phyloP scores from a whole-genome alignment of 1,140 invertebrate species.

The Melitaea cinxia region DNA sequence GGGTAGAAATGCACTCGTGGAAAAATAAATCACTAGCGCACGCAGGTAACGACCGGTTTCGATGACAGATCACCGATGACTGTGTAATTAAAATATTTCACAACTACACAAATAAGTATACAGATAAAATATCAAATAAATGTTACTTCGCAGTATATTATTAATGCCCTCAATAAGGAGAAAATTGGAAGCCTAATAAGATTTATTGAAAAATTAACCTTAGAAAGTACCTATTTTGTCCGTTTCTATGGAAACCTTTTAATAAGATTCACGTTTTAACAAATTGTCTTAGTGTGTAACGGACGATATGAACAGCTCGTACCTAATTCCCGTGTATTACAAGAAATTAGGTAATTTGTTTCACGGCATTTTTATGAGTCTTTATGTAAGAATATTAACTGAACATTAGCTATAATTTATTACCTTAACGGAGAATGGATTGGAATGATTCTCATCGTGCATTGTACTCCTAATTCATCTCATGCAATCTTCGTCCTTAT shows the following conservation, averaged over 20 bases:
- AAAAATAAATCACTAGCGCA: too few relatives aligned
- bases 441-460: slow-evolving; percentile 14
- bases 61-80: too few relatives aligned
- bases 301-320: slow-evolving; percentile 58
- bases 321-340: slow-evolving; percentile 65
- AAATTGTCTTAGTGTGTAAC: slow-evolving; percentile 65
- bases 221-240: slow-evolving; percentile 32
- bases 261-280: slow-evolving; percentile 56
- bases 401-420: slow-evolving; percentile 36
- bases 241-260: slow-evolving; percentile 53
- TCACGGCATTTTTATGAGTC: slow-evolving; percentile 48
- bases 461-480: slow-evolving; percentile 23
- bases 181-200: slow-evolving; percentile 13
- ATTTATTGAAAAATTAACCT: slow-evolving; percentile 9
- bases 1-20: too few relatives aligned
- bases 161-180: neutral
- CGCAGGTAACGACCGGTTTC: too few relatives aligned
- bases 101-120: too few relatives aligned
- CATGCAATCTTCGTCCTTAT: neutral
- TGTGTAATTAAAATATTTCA: too few relatives aligned
- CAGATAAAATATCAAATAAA: too few relatives aligned
- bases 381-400: slow-evolving; percentile 50
- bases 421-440: slow-evolving; percentile 26
- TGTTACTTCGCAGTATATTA: too few relatives aligned
- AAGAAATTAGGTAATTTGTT: slow-evolving; percentile 72